Evolutionary conservation across 2,113 vertebrate species (phyloP), one percentile per base, ranked within the genome.

Genomic region (Porphyrio hochstetteri): DNA sequence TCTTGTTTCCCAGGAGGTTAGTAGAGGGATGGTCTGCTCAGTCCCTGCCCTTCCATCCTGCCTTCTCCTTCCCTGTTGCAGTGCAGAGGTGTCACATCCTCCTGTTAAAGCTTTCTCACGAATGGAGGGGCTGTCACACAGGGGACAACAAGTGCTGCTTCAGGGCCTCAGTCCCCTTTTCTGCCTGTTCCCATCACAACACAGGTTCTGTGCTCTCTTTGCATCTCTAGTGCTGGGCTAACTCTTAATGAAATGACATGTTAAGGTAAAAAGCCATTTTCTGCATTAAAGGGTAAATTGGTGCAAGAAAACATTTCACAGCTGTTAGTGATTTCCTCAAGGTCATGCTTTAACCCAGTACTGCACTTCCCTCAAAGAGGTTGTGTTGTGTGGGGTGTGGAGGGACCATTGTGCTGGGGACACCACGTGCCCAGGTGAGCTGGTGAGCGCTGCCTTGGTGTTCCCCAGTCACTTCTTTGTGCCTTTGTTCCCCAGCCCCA

Each of bases 351-450:
- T 71, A 29, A 44, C n/a, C 64, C 56, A 0, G 0, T 28, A 9
- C 72, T 0, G 5, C 8, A 55, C 36, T 44, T 44, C 16, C 42
- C 0, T 4, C 29, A 11, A 13, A 50, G 46, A 1, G 2, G 27
- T 7, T 44, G 81, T 1, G 0, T 8, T 10, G 12, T 2, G 25
- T 15, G 16, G 61, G 35, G 16, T 19, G 9, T 2, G 4, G 88
- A 56, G 64, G 38, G 64, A 3, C 48, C 11, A 5, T n/a, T 75
- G 61, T 23, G 31, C 24, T 25, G 16, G 53, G 86, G 74, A 57
- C 19, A 63, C 40, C 20, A 67, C 2, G 5, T 59, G 79, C 20
- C 71, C 0, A 1, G 28, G n/a, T 50, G n/a, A 81, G 63, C 67
- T 25, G 38, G 7, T 28, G 19, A 38, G 53, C 0, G 4, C 42